Evolutionary conservation across 2,888 invertebrate species (phyloP), one percentile per base, ranked within the genome.

Genomic region (Ennomos erosarius): DNA sequence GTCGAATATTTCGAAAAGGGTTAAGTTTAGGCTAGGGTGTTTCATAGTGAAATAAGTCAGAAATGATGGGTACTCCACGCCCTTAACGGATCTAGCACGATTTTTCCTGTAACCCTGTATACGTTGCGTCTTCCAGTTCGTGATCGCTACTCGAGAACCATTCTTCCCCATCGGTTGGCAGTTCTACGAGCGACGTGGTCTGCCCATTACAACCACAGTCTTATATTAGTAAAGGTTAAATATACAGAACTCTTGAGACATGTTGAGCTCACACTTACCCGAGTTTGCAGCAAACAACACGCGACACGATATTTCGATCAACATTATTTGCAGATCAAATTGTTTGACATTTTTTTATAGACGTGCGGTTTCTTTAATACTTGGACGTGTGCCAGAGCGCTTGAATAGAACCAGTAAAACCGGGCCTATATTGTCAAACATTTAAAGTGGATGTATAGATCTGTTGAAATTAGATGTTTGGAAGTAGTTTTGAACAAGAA

Each of bases 261-360:
- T 8, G 1, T 1, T 39, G 8, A 2, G 16, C n/a, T 51, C 50
- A 38, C 38, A 0, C 51, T 60, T 51, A 16, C 33, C 11, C 10
- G 1, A 34, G 16, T 38, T 16, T 36, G 56, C 53, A 53, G 9
- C 9, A 9, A 26, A 26, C 47, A 55, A 33, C 55, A 55, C 59
- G 51, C 56, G 58, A 59, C 50, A 51, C 53, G 44, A 44, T 55
- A 57, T 55, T 58, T 59, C 52, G 39, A 51, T 64, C 54, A 57
- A 59, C 44, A 67, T 62, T 62, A 69, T 67, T 65, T 52, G 63
- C 62, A 59, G 63, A 66, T 68, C 56, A 54, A 65, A 68, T 67
- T 63, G 61, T 59, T 62, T 67, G 62, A 64, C 48, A 64, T 65
- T 62, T 68, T 50, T 68, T 66, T 67, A 53, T 68, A 37, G 49